Conservation (phyloP, 2,113 vertebrate genomes). For the Gymnorhina tibicen region DNA sequence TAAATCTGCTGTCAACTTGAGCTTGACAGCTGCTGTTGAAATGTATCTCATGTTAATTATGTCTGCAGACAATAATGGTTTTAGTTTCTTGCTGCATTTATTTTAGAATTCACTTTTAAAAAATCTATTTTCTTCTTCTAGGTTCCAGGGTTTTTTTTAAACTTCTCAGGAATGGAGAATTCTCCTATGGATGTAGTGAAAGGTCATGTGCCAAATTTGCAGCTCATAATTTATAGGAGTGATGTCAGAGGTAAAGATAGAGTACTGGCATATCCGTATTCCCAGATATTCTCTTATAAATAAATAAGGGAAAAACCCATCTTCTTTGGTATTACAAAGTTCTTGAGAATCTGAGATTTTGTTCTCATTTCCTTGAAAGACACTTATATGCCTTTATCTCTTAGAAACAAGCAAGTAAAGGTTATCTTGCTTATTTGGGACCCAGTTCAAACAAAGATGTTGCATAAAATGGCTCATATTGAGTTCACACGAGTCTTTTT, state of each 20-base stretch:
- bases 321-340: neutral
- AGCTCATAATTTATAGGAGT: neutral
- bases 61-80: neutral
- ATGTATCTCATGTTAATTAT: neutral
- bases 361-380: neutral
- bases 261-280: neutral
- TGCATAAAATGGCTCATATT: conserved; percentile 17
- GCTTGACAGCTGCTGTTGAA: neutral
- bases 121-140: neutral
- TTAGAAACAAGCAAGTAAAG: neutral
- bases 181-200: neutral
- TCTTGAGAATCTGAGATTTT: neutral
- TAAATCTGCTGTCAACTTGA: conserved; percentile 30
- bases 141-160: neutral
- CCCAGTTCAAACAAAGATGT: neutral
- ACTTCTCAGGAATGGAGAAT: neutral
- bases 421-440: neutral
- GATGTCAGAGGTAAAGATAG: neutral
- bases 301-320: neutral
- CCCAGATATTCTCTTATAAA: neutral
- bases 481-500: conserved; percentile 8
- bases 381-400: neutral
- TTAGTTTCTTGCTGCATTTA: neutral
- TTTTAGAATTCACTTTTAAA: neutral
- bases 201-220: neutral